These are phyloP conservation scores for Brachyistius frenatus DNA, from an alignment of 2,113 vertebrate genomes.

Conservation along the genomic window DNA sequence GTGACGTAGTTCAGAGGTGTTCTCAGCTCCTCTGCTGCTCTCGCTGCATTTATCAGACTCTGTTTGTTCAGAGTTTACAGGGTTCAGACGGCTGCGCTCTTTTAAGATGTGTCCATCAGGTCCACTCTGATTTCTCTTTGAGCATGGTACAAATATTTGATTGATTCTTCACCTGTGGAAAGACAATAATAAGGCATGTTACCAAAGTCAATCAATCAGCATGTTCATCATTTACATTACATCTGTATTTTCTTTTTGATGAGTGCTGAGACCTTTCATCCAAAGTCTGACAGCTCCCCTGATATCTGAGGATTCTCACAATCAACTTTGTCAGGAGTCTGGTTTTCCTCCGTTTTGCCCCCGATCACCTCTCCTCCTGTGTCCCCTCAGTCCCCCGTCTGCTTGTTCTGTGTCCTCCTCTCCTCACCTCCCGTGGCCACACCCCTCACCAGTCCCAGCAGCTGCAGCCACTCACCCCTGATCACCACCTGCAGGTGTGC, in stretches of 20 bases:
- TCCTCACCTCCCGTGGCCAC: too few species aligned
- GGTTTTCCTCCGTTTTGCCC: too few species aligned
- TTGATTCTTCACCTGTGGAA: constrained; percentile 33
- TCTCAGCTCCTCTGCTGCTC: background rate
- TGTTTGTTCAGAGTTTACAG: constrained; percentile 10
- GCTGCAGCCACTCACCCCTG: too few species aligned
- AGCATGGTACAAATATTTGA: background rate
- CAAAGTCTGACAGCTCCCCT: background rate
- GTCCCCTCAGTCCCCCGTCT: too few species aligned
- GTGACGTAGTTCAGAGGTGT: background rate
- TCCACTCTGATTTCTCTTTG: background rate
- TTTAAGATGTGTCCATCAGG: background rate
- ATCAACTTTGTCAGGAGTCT: background rate
- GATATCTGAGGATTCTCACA: background rate
- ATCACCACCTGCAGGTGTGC: too few species aligned
- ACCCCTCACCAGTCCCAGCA: too few species aligned
- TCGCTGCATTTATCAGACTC: background rate
- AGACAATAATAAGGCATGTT: background rate
- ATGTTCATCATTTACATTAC: background rate
- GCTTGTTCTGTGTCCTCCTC: too few species aligned
- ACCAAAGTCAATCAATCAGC: background rate
- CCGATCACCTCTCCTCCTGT: too few species aligned
- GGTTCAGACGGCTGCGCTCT: background rate
- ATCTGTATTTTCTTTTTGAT: background rate
- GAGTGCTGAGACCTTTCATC: background rate